A percentile compares a stretch with the other conserved stretches of the same genome.
Conservation (phyloP, 2,113 vertebrate genomes). For the Canis aureus region DNA sequence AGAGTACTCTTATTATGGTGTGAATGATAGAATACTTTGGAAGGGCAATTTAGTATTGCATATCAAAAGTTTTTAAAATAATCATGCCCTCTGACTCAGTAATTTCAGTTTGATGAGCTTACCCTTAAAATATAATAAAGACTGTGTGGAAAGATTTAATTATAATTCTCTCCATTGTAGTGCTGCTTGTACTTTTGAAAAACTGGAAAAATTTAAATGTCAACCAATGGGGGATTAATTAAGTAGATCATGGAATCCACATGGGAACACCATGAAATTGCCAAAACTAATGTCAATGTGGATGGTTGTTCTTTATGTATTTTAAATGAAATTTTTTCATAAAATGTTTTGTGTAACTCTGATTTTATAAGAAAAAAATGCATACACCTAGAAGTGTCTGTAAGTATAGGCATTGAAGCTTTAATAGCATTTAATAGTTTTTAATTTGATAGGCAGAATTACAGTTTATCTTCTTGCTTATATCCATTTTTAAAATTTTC, state of each 20-base stretch:
- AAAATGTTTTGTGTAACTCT: constrained; percentile 47
- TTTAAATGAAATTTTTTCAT: constrained; percentile 10
- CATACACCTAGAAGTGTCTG: background rate
- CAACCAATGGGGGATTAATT: constrained; percentile 75
- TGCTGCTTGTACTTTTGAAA: constrained; percentile 56
- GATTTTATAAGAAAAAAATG: constrained; percentile 48
- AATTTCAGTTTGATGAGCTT: constrained; percentile 59
- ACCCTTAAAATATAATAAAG: constrained; percentile 58
- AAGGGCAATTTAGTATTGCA: constrained; percentile 38
- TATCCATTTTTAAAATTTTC: background rate
- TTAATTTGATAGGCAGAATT: background rate
- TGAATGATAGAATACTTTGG: background rate
- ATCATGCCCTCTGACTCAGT: constrained; percentile 55
- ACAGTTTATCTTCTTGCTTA: background rate
- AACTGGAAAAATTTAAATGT: constrained; percentile 72
- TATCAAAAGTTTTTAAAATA: constrained; percentile 43
- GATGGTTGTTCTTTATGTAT: constrained; percentile 21
- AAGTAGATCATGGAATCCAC: constrained; percentile 62
- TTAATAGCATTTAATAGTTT: background rate
- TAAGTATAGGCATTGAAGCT: background rate
- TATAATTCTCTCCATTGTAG: constrained; percentile 60
- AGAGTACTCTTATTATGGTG: background rate
- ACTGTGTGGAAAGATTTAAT: constrained; percentile 67
- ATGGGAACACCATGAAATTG: constrained; percentile 45
- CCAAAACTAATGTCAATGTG: constrained; percentile 35